Evolutionary conservation across 1,140 invertebrate genomes (phyloP), one percentile per base, ranked within the genome.

Genomic region (Leptestheria dahalacensis): DNA sequence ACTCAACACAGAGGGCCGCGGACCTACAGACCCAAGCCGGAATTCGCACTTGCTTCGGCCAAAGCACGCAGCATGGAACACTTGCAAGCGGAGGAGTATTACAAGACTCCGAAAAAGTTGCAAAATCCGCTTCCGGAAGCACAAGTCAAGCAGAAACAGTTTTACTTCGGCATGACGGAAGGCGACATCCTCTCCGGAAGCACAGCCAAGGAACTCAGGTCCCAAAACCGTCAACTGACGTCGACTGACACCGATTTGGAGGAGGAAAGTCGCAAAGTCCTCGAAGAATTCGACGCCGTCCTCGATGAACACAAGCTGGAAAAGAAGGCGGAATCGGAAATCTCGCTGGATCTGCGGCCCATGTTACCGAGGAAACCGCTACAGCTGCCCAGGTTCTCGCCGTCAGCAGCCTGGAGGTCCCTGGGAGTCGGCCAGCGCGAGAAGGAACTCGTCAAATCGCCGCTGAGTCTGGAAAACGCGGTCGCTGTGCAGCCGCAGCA

Each of bases 361-460:
- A 86, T 83, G 0, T 66, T 88, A 58, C 87, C 86, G 1, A 83
- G 85, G 64, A 84, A 86, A 64, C 80, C 82, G 65, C 73, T 79
- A 12, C 80, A 84, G 59, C 80, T 85, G 21, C 84, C 86, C 0
- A 71, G 83, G 61, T 89, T 90, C 72, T 88, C 85, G 15, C 86
- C 87, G 2, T 79, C 82, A 0, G 78, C 84, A n/a, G 87, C 86
- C 0, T 91, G 86, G 87, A 76, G 82, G 64, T 77, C 83, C 23
- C 72, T 91, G 3, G 68, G 50, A 41, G 25, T 26, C 48, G 18
- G 48, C 29, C 15, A 28, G 46, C 10, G 23, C 33, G 2, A 24
- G 10, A 28, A 53, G 11, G 25, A 2, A 18, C 25, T 28, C n/a
- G 26, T 25, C 25, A 33, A 9, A 12, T 18, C 41, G 10, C 33